Evolutionary conservation across 1,140 invertebrate species (phyloP).

Genomic region (Periplaneta americana): DNA sequence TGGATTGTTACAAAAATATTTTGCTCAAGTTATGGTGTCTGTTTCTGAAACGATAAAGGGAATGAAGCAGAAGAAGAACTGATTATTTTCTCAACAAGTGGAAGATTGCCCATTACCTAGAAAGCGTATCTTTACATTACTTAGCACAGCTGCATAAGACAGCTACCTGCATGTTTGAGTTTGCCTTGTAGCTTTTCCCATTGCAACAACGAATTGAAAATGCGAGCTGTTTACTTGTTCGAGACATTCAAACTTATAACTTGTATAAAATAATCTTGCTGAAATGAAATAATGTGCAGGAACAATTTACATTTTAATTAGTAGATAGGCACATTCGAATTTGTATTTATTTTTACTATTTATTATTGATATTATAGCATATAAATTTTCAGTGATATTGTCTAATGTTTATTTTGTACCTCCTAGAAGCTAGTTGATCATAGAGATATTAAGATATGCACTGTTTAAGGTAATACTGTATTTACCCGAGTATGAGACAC

Average conservation of each 20-base stretch:
- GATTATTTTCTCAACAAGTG: no score
- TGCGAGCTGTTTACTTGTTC: background rate
- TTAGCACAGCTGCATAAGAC: background rate
- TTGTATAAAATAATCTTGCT: background rate
- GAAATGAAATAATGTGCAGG: background rate
- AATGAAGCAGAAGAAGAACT: constrained; percentile 25
- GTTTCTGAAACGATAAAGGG: constrained; percentile 16
- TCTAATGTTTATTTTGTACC: no score
- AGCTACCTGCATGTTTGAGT: background rate
- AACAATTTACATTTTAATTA: background rate
- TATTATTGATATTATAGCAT: background rate
- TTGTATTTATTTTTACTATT: background rate
- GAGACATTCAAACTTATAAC: background rate
- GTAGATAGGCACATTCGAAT: background rate
- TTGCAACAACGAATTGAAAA: background rate
- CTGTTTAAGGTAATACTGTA: no score
- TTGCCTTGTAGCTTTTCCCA: background rate
- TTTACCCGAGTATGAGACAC: no score
- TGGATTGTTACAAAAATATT: constrained; percentile 36
- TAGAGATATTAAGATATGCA: no score
- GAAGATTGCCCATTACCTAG: no score
- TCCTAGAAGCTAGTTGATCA: no score
- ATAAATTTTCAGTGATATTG: background rate
- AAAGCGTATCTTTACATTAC: background rate
- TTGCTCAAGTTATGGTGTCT: constrained; percentile 22